phyloP scores from a whole-genome alignment of 2,113 vertebrate genomes.

The Stigmatopora argus region DNA sequence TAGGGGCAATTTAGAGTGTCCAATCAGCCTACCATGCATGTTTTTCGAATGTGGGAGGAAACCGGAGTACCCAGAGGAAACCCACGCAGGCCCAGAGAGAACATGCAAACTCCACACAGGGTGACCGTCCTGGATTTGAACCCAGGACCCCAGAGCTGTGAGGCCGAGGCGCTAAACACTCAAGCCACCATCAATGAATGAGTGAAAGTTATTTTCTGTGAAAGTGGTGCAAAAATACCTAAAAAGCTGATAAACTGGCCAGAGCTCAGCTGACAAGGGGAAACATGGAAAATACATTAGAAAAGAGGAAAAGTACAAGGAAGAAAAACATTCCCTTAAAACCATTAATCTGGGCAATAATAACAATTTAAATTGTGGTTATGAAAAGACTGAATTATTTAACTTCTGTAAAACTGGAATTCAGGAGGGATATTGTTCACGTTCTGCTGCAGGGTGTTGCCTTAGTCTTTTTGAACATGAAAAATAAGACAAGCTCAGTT shows the following conservation, averaged over 20 bases:
- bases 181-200: no score
- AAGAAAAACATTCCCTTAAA: slow-evolving; percentile 12
- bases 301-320: slow-evolving; percentile 14
- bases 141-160: no score
- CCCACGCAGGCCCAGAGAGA: no score
- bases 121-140: no score
- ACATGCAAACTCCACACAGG: no score
- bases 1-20: no score
- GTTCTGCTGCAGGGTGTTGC: background rate
- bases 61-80: no score
- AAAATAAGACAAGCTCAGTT: background rate
- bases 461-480: background rate
- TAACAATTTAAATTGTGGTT: background rate
- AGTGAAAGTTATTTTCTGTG: background rate
- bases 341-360: background rate
- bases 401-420: background rate
- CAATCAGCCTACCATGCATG: no score
- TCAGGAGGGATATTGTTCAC: background rate
- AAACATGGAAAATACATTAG: slow-evolving; percentile 27
- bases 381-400: background rate
- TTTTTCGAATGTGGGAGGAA: no score
- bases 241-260: slow-evolving; percentile 6
- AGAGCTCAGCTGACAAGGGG: slow-evolving; percentile 12
- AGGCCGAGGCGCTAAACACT: no score
- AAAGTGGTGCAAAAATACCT: background rate